Percentiles rank a stretch among this genome's conserved stretches.
phyloP scores from a whole-genome alignment of 2,113 vertebrate genomes.

The Actenoides lindsayi region DNA sequence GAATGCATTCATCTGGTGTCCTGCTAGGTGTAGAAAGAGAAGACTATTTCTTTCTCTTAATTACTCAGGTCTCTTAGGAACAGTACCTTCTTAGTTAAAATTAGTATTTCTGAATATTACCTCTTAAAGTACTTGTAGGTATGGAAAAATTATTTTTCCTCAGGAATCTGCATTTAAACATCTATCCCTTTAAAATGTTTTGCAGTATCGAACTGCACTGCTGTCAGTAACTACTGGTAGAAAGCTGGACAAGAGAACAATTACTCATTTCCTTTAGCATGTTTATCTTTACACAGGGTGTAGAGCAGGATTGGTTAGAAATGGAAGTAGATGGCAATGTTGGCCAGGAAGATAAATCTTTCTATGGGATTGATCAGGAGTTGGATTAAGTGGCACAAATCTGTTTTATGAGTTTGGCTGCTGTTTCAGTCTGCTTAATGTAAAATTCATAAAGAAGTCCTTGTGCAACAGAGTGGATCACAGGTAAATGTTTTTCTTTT shows the following conservation, averaged over 20 bases:
- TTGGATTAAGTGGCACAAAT: not conserved
- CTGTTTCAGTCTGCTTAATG: not conserved
- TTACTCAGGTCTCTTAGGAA: not conserved
- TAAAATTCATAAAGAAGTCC: not conserved
- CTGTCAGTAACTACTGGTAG: not conserved
- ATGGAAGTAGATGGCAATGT: not conserved
- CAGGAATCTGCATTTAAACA: not conserved
- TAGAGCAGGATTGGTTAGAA: not conserved
- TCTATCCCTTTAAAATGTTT: not conserved
- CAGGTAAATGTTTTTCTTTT: not conserved
- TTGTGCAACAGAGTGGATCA: not conserved
- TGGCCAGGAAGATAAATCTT: not conserved
- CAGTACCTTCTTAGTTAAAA: not conserved
- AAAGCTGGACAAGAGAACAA: not conserved
- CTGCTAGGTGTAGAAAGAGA: not conserved
- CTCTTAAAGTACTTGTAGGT: not conserved
- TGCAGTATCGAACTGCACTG: not conserved
- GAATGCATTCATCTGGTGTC: not conserved
- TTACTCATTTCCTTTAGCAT: not conserved
- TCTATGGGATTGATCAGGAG: not conserved
- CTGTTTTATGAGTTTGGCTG: not conserved
- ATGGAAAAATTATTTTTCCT: not conserved
- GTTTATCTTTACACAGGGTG: not conserved
- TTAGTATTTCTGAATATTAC: not conserved
- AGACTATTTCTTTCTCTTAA: fast-evolving